Evolutionary conservation across 2,888 invertebrate genomes (phyloP).

Genomic region (Zelleria hepariella): DNA sequence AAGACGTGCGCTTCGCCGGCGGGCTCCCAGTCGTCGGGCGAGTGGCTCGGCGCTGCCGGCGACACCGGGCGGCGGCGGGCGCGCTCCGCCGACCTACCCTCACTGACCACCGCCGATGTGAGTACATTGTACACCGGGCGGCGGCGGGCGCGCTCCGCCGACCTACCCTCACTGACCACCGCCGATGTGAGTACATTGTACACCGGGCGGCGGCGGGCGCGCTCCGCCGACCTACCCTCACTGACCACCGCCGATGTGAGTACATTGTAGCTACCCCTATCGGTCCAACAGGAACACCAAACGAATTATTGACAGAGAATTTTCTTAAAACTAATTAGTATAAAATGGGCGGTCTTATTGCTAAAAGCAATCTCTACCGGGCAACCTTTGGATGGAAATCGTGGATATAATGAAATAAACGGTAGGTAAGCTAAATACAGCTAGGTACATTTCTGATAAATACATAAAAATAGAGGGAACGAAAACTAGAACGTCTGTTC

Average conservation of each 20-base stretch:
- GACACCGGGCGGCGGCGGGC: constrained; percentile 27
- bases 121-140: constrained; percentile 12
- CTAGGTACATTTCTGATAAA: too few species aligned
- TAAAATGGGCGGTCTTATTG: too few species aligned
- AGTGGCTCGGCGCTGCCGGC: constrained; percentile 34
- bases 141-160: constrained; percentile 39
- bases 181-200: constrained; percentile 27
- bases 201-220: constrained; percentile 26
- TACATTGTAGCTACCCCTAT: too few species aligned
- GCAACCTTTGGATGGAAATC: too few species aligned
- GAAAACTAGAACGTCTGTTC: too few species aligned
- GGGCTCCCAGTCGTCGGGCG: constrained; percentile 22
- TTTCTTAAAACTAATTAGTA: too few species aligned
- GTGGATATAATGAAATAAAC: too few species aligned
- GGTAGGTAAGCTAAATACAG: too few species aligned
- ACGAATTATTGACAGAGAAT: too few species aligned
- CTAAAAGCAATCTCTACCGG: too few species aligned
- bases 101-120: constrained; percentile 40
- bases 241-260: constrained; percentile 37
- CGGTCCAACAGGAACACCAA: too few species aligned
- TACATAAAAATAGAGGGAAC: too few species aligned
- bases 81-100: constrained; percentile 42
- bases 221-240: constrained; percentile 45
- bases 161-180: constrained; percentile 38
- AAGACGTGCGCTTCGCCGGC: constrained; percentile 15